Evolutionary conservation across 2,113 vertebrate species (phyloP).

Genomic region (Pelecanoides urinatrix): DNA sequence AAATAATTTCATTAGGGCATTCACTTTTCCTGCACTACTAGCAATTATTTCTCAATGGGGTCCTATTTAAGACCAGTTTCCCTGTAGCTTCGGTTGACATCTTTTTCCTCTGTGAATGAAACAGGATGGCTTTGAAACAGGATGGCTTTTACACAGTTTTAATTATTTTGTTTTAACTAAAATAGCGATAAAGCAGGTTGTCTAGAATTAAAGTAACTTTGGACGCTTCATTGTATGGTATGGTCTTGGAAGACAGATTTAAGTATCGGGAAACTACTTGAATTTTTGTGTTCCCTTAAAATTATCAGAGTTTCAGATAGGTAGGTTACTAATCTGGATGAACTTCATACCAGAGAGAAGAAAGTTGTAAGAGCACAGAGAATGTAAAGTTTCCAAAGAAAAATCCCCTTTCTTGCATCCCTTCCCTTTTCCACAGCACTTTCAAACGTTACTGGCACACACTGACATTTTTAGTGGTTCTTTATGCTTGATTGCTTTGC

Average conservation of each 20-base stretch:
- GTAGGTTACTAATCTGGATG: neutral
- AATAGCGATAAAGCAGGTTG: neutral
- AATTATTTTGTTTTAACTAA: neutral
- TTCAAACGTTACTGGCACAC: neutral
- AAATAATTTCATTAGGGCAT: neutral
- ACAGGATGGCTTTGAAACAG: neutral
- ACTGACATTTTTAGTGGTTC: conserved; percentile 50
- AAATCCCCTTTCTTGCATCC: neutral
- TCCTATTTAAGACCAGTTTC: neutral
- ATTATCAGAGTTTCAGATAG: neutral
- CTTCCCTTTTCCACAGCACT: neutral
- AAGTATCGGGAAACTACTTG: neutral
- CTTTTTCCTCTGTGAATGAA: neutral
- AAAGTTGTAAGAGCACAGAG: neutral
- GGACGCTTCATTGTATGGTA: neutral
- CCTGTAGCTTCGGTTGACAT: neutral
- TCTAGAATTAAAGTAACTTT: neutral
- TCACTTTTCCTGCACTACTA: neutral
- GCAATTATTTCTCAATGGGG: neutral
- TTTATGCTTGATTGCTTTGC: conserved; percentile 49
- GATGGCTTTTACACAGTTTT: neutral
- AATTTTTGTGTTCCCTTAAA: neutral
- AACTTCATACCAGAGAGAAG: neutral
- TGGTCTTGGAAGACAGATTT: neutral
- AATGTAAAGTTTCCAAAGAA: neutral